These are phyloP conservation scores for Atherinosoma microstoma DNA, from an alignment of 2,797 vertebrate species.

Conservation along the genomic window DNA sequence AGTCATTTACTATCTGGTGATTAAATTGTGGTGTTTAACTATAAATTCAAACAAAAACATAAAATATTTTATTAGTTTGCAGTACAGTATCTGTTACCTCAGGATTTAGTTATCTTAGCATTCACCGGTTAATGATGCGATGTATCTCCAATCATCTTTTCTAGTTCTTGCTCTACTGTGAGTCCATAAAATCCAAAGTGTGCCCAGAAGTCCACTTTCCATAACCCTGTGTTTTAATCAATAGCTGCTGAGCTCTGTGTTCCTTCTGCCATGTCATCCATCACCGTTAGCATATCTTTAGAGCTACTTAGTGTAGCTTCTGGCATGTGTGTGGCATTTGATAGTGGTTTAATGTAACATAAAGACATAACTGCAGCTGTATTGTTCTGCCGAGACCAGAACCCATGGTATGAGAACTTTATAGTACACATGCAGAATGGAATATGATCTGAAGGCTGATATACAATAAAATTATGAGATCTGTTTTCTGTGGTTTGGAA, in stretches of 20 bases:
- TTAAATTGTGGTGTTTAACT: too few relatives aligned
- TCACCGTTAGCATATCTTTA: background rate
- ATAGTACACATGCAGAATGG: background rate
- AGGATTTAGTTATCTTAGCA: too few relatives aligned
- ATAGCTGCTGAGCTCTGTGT: background rate
- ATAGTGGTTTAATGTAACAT: background rate
- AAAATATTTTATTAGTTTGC: background rate
- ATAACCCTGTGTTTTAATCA: background rate
- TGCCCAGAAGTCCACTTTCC: background rate
- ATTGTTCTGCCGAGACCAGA: background rate
- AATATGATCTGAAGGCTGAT: too few relatives aligned
- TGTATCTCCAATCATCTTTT: background rate
- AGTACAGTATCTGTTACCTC: background rate
- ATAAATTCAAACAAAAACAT: too few relatives aligned
- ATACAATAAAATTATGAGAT: background rate
- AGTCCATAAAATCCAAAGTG: background rate
- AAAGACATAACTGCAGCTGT: background rate
- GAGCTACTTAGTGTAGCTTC: background rate
- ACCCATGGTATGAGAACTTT: background rate
- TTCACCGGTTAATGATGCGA: background rate
- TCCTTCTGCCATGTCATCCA: background rate
- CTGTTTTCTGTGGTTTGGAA: too few relatives aligned
- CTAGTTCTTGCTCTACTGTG: background rate
- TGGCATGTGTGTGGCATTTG: background rate
- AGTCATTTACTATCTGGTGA: too few relatives aligned